Percentiles rank a stretch among this genome's conserved stretches.
These are phyloP conservation scores for Onychorhynchus coronatus DNA, from an alignment of 2,113 vertebrate species.

Conservation along the genomic window DNA sequence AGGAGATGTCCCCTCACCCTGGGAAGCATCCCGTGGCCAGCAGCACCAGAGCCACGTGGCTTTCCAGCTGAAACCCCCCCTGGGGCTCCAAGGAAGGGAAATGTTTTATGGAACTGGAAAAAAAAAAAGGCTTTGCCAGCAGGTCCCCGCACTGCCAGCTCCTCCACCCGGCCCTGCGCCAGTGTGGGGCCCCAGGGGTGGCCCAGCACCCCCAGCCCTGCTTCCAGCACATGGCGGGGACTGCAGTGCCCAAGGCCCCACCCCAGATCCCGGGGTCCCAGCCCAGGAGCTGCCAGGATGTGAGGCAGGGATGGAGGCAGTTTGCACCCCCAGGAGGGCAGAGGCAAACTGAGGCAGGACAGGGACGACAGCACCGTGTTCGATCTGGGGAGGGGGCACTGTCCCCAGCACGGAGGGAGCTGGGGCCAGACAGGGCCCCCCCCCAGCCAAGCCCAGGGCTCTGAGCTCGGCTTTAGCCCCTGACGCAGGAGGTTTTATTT, in stretches of 20 bases:
- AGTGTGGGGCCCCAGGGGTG: not conserved
- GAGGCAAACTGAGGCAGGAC: conserved; percentile 2
- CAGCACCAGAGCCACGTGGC: not conserved
- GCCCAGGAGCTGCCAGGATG: not conserved
- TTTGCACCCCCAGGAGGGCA: not conserved
- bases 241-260: rapidly evolving
- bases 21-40: not conserved
- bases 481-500: conserved; percentile 42
- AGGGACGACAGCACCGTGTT: rapidly evolving
- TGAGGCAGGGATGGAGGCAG: rapidly evolving
- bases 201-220: not conserved
- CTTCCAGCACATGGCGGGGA: rapidly evolving
- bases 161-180: not conserved
- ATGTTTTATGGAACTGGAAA: conserved; percentile 1
- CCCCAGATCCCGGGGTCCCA: not conserved
- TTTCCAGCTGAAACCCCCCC: not conserved
- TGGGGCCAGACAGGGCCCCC: not conserved
- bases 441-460: rapidly evolving
- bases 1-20: not conserved
- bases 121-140: not conserved
- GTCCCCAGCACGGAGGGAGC: not conserved
- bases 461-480: not conserved
- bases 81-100: conserved; percentile 4
- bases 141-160: not conserved
- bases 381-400: rapidly evolving